phyloP scores from a whole-genome alignment of 1,140 invertebrate species.

The Nylanderia fulva region DNA sequence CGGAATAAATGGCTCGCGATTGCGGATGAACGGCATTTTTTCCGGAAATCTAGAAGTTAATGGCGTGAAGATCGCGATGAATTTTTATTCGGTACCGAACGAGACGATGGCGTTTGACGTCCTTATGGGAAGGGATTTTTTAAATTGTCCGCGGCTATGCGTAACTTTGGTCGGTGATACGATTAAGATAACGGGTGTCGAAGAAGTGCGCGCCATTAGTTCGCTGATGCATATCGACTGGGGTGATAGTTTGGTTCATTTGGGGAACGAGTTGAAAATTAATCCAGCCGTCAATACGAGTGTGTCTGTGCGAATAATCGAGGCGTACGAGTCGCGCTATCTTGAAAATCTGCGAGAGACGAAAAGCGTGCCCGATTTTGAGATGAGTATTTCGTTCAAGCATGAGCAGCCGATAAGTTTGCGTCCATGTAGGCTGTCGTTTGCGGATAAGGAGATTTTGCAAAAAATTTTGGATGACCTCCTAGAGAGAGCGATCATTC shows the following conservation, averaged over 20 bases:
- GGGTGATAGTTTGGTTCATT: neutral
- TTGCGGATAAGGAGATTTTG: neutral
- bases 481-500: neutral
- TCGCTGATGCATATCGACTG: neutral
- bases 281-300: neutral
- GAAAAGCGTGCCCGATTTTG: no score
- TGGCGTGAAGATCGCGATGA: neutral
- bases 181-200: neutral
- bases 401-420: neutral
- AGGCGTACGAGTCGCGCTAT: no score
- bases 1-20: neutral
- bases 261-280: neutral
- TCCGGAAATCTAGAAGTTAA: neutral
- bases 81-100: neutral
- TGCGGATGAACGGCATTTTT: neutral
- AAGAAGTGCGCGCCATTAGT: neutral
- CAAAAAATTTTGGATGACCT: neutral
- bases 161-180: neutral
- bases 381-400: no score
- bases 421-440: neutral
- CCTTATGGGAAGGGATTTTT: constrained; percentile 60
- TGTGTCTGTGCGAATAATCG: neutral
- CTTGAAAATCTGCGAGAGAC: no score
- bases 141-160: neutral
- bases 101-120: constrained; percentile 49